Base-by-base conservation (phyloP, 2,797 vertebrate species). In the Anguilla pacifica region DNA sequence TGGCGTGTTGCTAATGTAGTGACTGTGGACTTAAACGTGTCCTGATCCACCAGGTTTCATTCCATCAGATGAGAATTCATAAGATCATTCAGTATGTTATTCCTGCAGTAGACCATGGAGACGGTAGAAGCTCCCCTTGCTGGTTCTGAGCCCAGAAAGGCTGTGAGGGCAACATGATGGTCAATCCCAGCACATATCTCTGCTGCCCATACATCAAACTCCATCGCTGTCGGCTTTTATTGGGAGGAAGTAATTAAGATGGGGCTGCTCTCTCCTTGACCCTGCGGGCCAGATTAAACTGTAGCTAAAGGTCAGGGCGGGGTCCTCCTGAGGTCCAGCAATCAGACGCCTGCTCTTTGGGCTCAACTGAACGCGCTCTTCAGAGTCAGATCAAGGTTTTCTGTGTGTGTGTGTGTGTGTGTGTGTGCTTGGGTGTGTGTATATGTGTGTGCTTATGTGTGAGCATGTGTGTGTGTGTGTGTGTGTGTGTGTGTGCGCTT, bases 161-260 rank as follows among this genome's bases (percentile, higher is more conserved):
- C 72, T 85, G 83, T 28, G 59, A 88, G 94, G 95, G 93, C 94
- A 96, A 46, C 93, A 92, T 91, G 86, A 91, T 94, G 94, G 94
- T 95, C 93, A 95, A 90, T 89, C 89, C 91, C 93, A 91, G 89
- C 91, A 90, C 93, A 87, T 89, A 94, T 95, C 93, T 90, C 90
- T 90, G 87, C 88, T 10, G 90, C 94, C 74, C 94, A 95, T 96
- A 95, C 91, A 96, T 96, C 95, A 96, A 88, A 89, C 90, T 94
- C 61, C 49, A 46, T 74, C 49, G 15, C 72, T 31, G 84, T 57
- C 84, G 46, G 87, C 84, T 70, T 94, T 95, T 96, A 96, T 95
- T 95, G 94, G 93, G 93, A 95, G 95, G 95, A 96, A 96, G 96
- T 95, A 94, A 96, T 96, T 96, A 95, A 90, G 92, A 93, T 91